Base-by-base conservation (phyloP, 2,888 invertebrate species). In the Hypena proboscidalis region DNA sequence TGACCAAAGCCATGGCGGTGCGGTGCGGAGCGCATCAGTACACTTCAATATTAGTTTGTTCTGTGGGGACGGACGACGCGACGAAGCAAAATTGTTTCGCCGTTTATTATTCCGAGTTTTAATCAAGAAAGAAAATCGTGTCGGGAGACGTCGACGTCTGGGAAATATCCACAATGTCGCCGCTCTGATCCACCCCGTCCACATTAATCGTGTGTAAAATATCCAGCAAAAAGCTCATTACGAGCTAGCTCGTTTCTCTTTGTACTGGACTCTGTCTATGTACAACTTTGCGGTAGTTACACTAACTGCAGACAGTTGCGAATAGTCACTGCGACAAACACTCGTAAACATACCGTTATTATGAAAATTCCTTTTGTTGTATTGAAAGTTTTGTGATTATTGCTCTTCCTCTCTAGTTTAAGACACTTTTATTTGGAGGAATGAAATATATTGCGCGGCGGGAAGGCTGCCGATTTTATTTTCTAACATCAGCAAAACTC, bases 71-170 rank as follows among this genome's bases (percentile, higher is more conserved):
- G 65, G 68, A 67, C 62, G 63, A 60, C 51, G 53, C 71, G 70
- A 67, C 74, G 72, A 65, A 67, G 74, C 74, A 77, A 84, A 83
- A 85, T 85, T 85, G 83, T 87, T 85, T 83, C 80, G 72, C 71
- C 82, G 83, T 85, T 87, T 85, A 87, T 86, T 87, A 88, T 88
- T 83, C 81, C 71, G 69, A 81, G 82, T 87, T 89, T 89, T 89
- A 89, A 89, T 89, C 86, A 89, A 87, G 85, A 78, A 79, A 79
- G 79, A 78, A 76, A 67, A 65, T 65, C 62, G 63, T 67, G 73
- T 70, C 67, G 65, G 67, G 48, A 51, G 60, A 70, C 38, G 48
- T 40, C 53, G 73, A 67, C 66, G 81, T 80, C 85, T 83, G 79
- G 77, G 71, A 76, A 78, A 70, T 73, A 75, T 77, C 74, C 71